Conservation (phyloP, 2,888 invertebrate species). For the Tuberolachnus salignus region DNA sequence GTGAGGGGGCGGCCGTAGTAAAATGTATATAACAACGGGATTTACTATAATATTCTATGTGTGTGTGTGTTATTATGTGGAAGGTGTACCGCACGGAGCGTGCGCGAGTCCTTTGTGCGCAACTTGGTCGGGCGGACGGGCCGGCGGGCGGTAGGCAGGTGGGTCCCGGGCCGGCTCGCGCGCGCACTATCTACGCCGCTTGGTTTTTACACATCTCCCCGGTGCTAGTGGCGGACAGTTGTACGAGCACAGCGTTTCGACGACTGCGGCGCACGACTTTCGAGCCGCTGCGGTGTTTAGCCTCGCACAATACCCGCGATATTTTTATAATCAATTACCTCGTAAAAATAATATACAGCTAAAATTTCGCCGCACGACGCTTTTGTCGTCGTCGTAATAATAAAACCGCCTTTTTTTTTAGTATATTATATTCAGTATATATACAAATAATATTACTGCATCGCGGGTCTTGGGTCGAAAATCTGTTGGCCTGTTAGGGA, state of each 20-base stretch:
- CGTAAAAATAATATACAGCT: neutral
- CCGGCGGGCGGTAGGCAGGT: slow-evolving; percentile 2
- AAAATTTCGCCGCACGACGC: too few species aligned
- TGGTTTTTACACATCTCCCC: slow-evolving; percentile 37
- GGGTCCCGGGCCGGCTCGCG: slow-evolving; percentile 30
- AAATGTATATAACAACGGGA: slow-evolving; percentile 52
- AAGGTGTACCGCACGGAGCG: slow-evolving; percentile 33
- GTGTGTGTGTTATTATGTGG: slow-evolving; percentile 22
- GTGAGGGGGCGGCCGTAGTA: slow-evolving; percentile 41
- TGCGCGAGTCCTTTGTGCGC: slow-evolving; percentile 53
- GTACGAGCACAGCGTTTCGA: slow-evolving; percentile 44
- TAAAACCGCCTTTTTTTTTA: too few species aligned
- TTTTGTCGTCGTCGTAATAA: too few species aligned
- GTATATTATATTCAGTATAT: too few species aligned
- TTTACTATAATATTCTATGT: slow-evolving; percentile 47
- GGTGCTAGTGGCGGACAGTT: slow-evolving; percentile 34
- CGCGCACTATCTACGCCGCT: slow-evolving; percentile 51
- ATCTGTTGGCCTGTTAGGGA: too few species aligned
- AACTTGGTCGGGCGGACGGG: slow-evolving; percentile 5
- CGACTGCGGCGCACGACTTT: neutral
- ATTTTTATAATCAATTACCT: too few species aligned
- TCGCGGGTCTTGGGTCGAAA: too few species aligned
- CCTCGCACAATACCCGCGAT: neutral
- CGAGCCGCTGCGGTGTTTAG: neutral
- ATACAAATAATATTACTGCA: too few species aligned